Conservation (phyloP, 92 coral and sea anemone species). For the Paragorgia papillata region DNA sequence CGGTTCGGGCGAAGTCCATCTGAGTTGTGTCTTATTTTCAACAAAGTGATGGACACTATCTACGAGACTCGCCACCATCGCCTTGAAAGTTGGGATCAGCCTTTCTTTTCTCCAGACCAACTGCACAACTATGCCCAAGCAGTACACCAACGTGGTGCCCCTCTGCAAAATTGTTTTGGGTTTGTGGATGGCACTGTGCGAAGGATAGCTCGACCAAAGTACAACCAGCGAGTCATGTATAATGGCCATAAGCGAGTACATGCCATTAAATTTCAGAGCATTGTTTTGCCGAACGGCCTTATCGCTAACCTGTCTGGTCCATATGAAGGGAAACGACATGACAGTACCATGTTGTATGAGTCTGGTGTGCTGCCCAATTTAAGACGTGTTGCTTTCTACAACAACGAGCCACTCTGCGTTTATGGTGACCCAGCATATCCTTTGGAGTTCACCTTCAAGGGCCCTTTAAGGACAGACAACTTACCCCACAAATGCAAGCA, state of each 20-base stretch:
- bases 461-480: no score
- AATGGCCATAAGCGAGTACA: slow-evolving; percentile 12
- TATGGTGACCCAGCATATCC: slow-evolving; percentile 5
- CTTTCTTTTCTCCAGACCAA: neutral
- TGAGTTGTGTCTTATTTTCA: no score
- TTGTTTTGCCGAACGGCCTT: neutral
- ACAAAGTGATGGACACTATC: no score
- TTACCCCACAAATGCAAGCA: no score
- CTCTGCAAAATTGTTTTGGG: neutral
- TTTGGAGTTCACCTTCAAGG: no score
- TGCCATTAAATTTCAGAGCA: neutral
- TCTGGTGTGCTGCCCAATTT: neutral
- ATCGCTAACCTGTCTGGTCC: neutral
- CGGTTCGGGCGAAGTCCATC: no score
- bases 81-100: no score
- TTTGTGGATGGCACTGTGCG: slow-evolving; percentile 13
- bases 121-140: slow-evolving; percentile 36
- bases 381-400: neutral
- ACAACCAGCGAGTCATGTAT: slow-evolving; percentile 24
- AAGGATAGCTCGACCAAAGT: slow-evolving; percentile 36
- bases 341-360: neutral
- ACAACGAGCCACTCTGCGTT: neutral
- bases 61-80: no score
- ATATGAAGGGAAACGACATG: neutral
- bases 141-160: slow-evolving; percentile 35